phyloP scores from a whole-genome alignment of 2,113 vertebrate species.

The Tor tambroides region DNA sequence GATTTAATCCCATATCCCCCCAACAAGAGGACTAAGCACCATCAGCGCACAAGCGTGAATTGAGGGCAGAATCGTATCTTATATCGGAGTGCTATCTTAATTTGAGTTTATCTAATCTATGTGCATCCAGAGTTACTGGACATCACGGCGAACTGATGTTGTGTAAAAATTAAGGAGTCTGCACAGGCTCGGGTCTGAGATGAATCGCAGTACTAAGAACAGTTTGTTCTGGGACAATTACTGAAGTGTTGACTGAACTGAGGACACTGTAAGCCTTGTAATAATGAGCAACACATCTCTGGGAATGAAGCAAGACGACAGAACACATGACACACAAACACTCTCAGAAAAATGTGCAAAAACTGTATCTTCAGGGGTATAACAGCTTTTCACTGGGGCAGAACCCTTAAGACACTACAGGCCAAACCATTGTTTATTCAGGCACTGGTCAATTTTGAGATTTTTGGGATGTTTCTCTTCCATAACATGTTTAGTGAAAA shows the following conservation, averaged over 20 bases:
- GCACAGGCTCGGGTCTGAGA: neutral
- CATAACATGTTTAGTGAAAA: neutral
- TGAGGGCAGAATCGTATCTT: constrained; percentile 13
- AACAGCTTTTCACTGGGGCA: neutral
- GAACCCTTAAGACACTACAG: neutral
- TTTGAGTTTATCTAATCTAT: constrained; percentile 38
- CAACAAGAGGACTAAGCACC: constrained; percentile 92
- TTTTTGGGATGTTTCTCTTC: neutral
- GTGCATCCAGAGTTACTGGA: constrained; percentile 23
- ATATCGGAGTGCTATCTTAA: constrained; percentile 22
- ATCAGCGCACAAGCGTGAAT: constrained; percentile 74
- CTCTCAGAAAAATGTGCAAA: constrained; percentile 54
- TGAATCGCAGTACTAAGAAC: neutral
- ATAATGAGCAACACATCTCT: constrained; percentile 48
- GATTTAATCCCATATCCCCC: constrained; percentile 93
- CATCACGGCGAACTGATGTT: neutral
- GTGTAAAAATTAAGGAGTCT: neutral
- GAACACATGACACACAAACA: constrained; percentile 47
- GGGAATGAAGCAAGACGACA: constrained; percentile 35
- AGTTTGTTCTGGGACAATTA: constrained; percentile 34
- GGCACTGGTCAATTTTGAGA: too few species aligned
- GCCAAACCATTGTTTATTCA: neutral
- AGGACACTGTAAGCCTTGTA: constrained; percentile 52
- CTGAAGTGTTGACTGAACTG: constrained; percentile 13
- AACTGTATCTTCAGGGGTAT: neutral